These are phyloP conservation scores for Saguinus imperator DNA, from an alignment of 2,113 vertebrate genomes.

Conservation along the genomic window DNA sequence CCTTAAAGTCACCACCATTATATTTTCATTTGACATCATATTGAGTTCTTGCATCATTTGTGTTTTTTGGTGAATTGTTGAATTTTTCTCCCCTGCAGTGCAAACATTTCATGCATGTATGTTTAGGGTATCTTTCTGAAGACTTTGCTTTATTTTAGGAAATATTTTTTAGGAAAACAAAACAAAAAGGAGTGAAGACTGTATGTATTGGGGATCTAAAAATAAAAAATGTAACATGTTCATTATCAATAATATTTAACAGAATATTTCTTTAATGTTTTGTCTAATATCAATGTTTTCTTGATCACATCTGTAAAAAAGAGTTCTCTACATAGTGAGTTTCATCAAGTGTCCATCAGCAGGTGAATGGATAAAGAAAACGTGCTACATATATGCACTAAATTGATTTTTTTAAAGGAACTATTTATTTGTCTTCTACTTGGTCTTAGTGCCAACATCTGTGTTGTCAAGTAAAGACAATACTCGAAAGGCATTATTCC, in stretches of 20 bases:
- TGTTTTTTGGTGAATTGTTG: not conserved
- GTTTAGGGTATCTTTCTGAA: not conserved
- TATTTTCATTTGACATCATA: not conserved
- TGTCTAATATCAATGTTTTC: not conserved
- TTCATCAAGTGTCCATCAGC: not conserved
- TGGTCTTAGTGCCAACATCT: not conserved
- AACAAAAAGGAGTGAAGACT: not conserved
- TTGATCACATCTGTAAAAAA: not conserved
- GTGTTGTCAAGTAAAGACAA: not conserved
- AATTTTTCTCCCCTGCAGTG: not conserved
- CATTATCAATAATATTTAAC: not conserved
- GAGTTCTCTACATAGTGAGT: not conserved
- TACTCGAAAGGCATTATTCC: not conserved
- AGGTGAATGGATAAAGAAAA: too few relatives aligned
- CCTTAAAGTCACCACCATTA: conserved; percentile 11
- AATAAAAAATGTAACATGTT: not conserved
- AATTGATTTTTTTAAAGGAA: not conserved
- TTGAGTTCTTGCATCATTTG: not conserved
- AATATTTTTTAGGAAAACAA: not conserved
- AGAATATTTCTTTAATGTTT: not conserved
- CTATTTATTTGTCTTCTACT: not conserved
- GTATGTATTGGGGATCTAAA: not conserved
- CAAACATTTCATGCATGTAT: not conserved
- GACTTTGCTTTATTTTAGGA: not conserved
- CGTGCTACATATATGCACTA: not conserved